Percentiles rank a stretch among this genome's conserved stretches.
These are phyloP conservation scores for Dissostichus mawsoni DNA, from an alignment of 2,113 vertebrate genomes.

Conservation along the genomic window DNA sequence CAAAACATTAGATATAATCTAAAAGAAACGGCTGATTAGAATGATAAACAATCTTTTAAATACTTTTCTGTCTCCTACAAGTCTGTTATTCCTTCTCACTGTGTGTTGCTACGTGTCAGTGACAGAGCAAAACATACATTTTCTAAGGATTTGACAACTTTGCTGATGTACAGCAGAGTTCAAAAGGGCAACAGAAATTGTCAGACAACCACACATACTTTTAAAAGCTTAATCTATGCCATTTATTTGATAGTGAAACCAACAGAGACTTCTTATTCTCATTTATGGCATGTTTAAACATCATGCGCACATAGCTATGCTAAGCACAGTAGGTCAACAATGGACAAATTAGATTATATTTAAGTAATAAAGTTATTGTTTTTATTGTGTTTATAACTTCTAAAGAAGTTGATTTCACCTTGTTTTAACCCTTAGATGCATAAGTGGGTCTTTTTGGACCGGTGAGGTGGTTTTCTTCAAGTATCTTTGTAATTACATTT, in stretches of 20 bases:
- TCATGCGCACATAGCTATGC: background rate
- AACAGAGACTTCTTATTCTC: background rate
- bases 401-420: background rate
- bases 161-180: background rate
- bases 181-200: background rate
- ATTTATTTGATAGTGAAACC: constrained; percentile 3
- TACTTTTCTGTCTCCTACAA: no score
- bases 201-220: background rate
- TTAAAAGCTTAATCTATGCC: background rate
- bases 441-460: no score
- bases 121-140: background rate
- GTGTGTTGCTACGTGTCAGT: background rate
- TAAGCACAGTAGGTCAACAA: background rate
- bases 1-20: background rate
- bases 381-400: background rate
- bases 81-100: background rate
- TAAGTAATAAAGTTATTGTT: background rate
- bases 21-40: background rate
- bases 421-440: no score
- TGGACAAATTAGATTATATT: background rate
- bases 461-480: no score
- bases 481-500: no score
- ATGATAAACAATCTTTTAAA: background rate
- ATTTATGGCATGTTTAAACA: background rate
- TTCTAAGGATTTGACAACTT: background rate